Percentiles rank a stretch among this genome's conserved stretches.
Evolutionary conservation across 2,888 invertebrate species (phyloP).

Genomic region (Platerodrilus igneus): DNA sequence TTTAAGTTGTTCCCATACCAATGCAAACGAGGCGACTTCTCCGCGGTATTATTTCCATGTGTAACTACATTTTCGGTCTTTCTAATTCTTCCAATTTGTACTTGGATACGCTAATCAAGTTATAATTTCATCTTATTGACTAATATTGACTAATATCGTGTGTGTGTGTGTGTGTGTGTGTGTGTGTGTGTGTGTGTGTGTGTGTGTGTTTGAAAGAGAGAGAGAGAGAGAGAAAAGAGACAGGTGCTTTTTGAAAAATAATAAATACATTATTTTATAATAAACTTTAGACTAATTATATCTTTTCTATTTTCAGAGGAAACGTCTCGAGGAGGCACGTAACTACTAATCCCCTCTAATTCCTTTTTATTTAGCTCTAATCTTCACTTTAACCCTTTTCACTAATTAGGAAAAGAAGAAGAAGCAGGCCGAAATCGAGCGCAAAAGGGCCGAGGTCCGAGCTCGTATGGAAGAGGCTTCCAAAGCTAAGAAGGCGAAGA

Average conservation of each 20-base stretch:
- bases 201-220: no score
- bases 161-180: no score
- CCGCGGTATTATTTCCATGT: no score
- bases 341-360: slow-evolving; percentile 33
- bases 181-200: no score
- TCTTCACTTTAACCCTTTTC: slow-evolving; percentile 6
- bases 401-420: slow-evolving; percentile 88
- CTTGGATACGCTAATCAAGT: no score
- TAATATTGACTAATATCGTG: no score
- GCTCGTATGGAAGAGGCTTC: slow-evolving; percentile 98
- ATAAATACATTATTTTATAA: not conserved
- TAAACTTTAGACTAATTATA: slow-evolving; percentile 36
- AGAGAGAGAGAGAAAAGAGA: no score
- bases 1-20: no score
- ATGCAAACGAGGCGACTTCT: no score
- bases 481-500: slow-evolving; percentile 98
- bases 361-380: slow-evolving; percentile 1
- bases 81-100: no score
- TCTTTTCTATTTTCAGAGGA: slow-evolving; percentile 65
- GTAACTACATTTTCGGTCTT: no score
- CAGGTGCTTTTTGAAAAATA: not conserved
- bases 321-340: slow-evolving; percentile 75
- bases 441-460: slow-evolving; percentile 98
- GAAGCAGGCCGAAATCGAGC: slow-evolving; percentile 96
- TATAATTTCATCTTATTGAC: no score